Percentiles rank a stretch among this genome's conserved stretches.
Evolutionary conservation across 1,140 invertebrate genomes (phyloP).

Genomic region (Acromyrmex heyeri): DNA sequence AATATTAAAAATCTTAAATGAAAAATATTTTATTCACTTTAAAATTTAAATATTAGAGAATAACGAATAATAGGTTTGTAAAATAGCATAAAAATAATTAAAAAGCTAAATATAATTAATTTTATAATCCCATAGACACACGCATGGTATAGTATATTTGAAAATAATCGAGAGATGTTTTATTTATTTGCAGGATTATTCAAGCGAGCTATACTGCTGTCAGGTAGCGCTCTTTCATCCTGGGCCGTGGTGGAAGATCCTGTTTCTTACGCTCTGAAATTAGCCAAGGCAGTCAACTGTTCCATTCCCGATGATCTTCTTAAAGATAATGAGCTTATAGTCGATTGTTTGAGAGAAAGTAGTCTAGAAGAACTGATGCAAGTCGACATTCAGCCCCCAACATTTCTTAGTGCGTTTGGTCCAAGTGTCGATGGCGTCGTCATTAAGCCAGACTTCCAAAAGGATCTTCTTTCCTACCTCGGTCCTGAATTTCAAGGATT

Average conservation of each 20-base stretch:
- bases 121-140: neutral
- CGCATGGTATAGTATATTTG: neutral
- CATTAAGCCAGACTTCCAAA: conserved; percentile 92
- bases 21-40: neutral
- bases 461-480: conserved; percentile 91
- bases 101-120: neutral
- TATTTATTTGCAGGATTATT: conserved; percentile 90
- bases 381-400: conserved; percentile 93
- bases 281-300: conserved; percentile 95
- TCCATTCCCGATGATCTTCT: conserved; percentile 92
- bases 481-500: conserved; percentile 90
- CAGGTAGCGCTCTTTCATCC: conserved; percentile 96
- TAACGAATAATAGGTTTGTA: neutral
- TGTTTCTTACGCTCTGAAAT: conserved; percentile 93
- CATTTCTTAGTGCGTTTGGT: conserved; percentile 94
- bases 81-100: no score
- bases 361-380: conserved; percentile 92
- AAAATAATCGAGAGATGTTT: neutral
- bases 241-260: conserved; percentile 98
- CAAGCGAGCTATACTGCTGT: conserved; percentile 95
- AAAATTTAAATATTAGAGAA: neutral
- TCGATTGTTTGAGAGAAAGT: conserved; percentile 93
- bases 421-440: conserved; percentile 95
- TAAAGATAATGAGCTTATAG: conserved; percentile 93
- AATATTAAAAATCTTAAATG: neutral